These are phyloP conservation scores for Brachionus plicatilis DNA, from an alignment of 1,140 invertebrate species.

Conservation along the genomic window DNA sequence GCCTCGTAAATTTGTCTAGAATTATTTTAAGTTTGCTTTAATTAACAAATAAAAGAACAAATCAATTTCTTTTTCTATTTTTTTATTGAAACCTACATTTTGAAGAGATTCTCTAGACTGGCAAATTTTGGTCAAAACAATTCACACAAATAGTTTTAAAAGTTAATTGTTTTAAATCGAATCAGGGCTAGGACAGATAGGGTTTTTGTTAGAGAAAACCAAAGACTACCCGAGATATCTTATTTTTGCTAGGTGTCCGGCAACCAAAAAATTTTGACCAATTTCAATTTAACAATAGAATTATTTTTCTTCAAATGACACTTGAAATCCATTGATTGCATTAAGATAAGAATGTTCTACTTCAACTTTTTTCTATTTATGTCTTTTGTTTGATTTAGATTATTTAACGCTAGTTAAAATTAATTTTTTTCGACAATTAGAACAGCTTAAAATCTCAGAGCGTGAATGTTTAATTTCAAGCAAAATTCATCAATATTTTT, in stretches of 20 bases:
- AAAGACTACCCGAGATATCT: background rate
- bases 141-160: background rate
- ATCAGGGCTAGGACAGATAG: background rate
- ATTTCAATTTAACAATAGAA: background rate
- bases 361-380: background rate
- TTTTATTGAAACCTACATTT: background rate
- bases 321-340: background rate
- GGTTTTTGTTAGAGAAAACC: background rate
- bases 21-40: background rate
- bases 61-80: background rate
- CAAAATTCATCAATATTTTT: background rate
- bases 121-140: background rate
- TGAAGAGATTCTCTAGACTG: background rate
- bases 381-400: background rate
- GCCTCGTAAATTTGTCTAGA: background rate
- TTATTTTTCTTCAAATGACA: background rate
- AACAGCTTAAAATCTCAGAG: background rate
- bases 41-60: slow-evolving; percentile 3
- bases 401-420: background rate
- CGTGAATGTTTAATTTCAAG: background rate
- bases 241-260: background rate
- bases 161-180: background rate
- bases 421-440: background rate
- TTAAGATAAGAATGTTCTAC: background rate
- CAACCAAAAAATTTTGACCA: background rate